Percentiles rank a stretch among this genome's conserved stretches.
phyloP scores from a whole-genome alignment of 2,797 vertebrate genomes.

The Pseudomugil gertrudae region DNA sequence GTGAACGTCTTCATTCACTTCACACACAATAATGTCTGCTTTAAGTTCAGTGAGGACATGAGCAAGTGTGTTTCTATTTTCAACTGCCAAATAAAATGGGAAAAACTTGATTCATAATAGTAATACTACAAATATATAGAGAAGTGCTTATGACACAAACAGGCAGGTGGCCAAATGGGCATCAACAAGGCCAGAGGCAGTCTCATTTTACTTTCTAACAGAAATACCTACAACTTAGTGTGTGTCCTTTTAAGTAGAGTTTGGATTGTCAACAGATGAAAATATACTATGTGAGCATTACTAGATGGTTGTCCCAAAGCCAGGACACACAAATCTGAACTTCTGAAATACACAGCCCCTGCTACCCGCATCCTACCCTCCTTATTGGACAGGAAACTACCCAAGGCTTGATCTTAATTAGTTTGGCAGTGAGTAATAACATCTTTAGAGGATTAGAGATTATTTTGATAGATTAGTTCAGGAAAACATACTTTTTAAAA shows the following conservation, averaged over 20 bases:
- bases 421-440: constrained; percentile 85
- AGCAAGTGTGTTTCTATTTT: constrained; percentile 73
- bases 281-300: constrained; percentile 81
- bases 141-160: constrained; percentile 73
- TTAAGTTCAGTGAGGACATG: constrained; percentile 77
- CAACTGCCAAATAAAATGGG: constrained; percentile 82
- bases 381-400: constrained; percentile 73
- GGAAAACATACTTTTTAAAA: constrained; percentile 52
- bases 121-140: constrained; percentile 82
- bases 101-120: constrained; percentile 82
- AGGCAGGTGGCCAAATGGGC: constrained; percentile 73
- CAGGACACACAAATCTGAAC: constrained; percentile 82
- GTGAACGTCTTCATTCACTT: constrained; percentile 61
- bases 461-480: constrained; percentile 69
- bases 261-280: constrained; percentile 85
- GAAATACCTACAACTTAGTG: constrained; percentile 81
- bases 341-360: constrained; percentile 67
- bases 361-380: constrained; percentile 70
- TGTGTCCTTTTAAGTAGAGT: constrained; percentile 82
- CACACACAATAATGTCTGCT: constrained; percentile 73
- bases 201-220: constrained; percentile 82
- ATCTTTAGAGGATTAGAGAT: constrained; percentile 82
- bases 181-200: constrained; percentile 69
- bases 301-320: constrained; percentile 76
- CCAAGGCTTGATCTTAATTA: constrained; percentile 86